Base-by-base conservation (phyloP, 37 sponge, comb jelly and placozoan genomes). In the Geodia barretti region DNA sequence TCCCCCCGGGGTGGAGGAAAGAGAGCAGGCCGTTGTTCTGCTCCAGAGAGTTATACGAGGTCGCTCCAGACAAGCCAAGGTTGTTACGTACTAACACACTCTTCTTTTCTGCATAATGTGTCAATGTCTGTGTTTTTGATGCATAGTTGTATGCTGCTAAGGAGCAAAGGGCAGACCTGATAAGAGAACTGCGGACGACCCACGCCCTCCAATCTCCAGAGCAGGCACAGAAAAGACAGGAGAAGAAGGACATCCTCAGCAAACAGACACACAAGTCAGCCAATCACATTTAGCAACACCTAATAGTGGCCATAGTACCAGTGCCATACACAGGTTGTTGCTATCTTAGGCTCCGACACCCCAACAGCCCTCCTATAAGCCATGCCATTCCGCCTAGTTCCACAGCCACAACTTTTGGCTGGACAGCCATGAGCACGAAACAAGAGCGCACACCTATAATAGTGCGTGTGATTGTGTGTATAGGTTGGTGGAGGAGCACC, bases 191-290 rank as follows among this genome's bases (percentile, higher is more conserved):
- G 33, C 69, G 94, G 29, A 88, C 89, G 8, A 98, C 96, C 23
- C 96, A 98, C 68, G 98, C 98, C 4, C 92, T 98, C 31, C 97
- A 98, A 79, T 64, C 81, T 35, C 92, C 87, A 25, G 94, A 89
- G 64, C 91, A 88, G 81, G 91, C 79, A 61, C 34, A 75, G 80
- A 95, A 92, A 83, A 73, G 58, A 37, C 64, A 76, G 43, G 85
- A 92, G 65, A 80, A 84, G 68, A 79, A 86, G 42, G 68, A 60
- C 19, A 76, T 91, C 14, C 23, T 30, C 24, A 39, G 61, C 2
- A 70, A 83, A 30, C 84, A 86, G 31, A 24, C 34, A 1, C 30
- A 34, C 11, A n/a, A 72, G 72, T 1, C 14, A 47, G 54, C 14
- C 54, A n/a, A n/a, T n/a, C n/a, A n/a, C n/a, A n/a, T n/a, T n/a